Conservation (phyloP, 2,113 vertebrate genomes). For the Anguilla japonica region DNA sequence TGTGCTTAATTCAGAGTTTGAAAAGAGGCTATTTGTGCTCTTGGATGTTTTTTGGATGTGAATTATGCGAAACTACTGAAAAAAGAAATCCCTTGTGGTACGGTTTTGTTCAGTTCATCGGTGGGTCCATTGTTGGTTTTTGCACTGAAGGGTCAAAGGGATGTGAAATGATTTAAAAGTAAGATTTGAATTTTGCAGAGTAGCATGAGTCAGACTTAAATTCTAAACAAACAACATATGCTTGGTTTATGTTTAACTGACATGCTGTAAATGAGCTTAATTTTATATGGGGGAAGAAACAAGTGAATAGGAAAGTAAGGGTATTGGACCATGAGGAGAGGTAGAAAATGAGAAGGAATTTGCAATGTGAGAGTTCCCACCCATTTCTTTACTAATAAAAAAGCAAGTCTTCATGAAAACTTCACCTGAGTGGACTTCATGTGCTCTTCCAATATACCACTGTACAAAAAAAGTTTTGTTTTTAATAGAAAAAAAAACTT, state of each 20-base stretch:
- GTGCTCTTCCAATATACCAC: constrained; percentile 76
- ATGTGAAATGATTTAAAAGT: background rate
- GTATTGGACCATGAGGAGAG: background rate
- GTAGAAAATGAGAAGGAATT: background rate
- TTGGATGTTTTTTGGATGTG: background rate
- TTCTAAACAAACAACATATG: constrained; percentile 12
- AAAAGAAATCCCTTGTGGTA: background rate
- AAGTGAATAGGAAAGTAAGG: background rate
- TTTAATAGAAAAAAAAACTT: constrained; percentile 59
- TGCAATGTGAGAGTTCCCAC: constrained; percentile 41
- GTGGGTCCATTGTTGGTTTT: background rate
- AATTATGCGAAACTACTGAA: background rate
- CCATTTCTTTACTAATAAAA: constrained; percentile 39
- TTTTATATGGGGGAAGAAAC: background rate
- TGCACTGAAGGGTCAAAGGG: constrained; percentile 16
- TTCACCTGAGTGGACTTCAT: constrained; percentile 61
- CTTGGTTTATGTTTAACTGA: constrained; percentile 41
- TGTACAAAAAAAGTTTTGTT: constrained; percentile 65
- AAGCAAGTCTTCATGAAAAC: constrained; percentile 53
- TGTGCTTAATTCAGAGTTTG: background rate
- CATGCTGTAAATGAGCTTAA: constrained; percentile 37
- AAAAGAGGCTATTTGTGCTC: background rate
- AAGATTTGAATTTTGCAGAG: background rate
- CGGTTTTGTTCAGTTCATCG: background rate
- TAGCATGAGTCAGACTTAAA: constrained; percentile 23